Evolutionary conservation across 2,888 invertebrate species (phyloP).

Genomic region (Lochmaea capreae): DNA sequence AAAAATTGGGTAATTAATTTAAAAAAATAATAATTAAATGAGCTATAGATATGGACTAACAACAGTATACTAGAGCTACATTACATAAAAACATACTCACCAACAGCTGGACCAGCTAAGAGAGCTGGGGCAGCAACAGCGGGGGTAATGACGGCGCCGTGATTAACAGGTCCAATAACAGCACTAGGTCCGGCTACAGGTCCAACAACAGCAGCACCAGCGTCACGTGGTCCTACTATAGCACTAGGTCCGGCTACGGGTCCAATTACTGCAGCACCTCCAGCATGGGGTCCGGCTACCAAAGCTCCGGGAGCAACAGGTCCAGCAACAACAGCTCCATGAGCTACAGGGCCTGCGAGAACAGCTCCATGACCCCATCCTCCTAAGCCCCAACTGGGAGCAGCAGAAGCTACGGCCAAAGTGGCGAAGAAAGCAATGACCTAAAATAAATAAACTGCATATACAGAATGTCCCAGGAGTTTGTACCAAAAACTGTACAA

Average conservation of each 20-base stretch:
- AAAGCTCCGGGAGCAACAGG: conserved; percentile 42
- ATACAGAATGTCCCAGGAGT: too few relatives aligned
- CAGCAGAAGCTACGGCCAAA: conserved; percentile 48
- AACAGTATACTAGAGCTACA: not conserved
- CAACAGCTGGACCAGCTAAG: conserved; percentile 36
- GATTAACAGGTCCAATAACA: conserved; percentile 44
- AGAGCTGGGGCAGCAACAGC: conserved; percentile 35
- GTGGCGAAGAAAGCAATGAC: conserved; percentile 45
- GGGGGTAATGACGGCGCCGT: conserved; percentile 43
- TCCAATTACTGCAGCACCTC: conserved; percentile 45
- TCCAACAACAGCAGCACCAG: conserved; percentile 43
- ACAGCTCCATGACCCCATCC: conserved; percentile 33
- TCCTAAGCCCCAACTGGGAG: conserved; percentile 37
- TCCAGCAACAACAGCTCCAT: conserved; percentile 41
- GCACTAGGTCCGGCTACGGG: conserved; percentile 40
- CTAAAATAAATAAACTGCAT: conserved; percentile 32
- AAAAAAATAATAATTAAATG: too few relatives aligned
- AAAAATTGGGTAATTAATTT: not conserved
- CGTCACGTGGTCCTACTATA: conserved; percentile 42
- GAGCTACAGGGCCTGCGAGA: conserved; percentile 39
- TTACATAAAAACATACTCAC: conserved; percentile 8
- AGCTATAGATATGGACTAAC: too few relatives aligned
- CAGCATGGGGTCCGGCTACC: conserved; percentile 43
- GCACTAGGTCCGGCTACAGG: conserved; percentile 43
- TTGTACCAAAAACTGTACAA: too few relatives aligned